phyloP scores from a whole-genome alignment of 2,113 vertebrate genomes.

The Tonatia bakeri region DNA sequence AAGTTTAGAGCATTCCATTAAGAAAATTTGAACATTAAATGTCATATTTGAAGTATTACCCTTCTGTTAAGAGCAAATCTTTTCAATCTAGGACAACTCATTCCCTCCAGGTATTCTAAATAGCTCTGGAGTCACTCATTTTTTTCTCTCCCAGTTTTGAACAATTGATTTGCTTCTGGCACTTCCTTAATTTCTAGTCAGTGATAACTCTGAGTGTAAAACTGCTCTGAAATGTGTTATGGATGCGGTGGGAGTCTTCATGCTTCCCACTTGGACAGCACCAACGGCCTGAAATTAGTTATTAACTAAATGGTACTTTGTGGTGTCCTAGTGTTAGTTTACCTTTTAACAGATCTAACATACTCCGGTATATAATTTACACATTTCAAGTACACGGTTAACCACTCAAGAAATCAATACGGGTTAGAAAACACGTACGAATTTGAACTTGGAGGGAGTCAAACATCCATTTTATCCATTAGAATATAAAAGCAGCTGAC shows the following conservation, averaged over 20 bases:
- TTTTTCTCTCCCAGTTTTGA: background rate
- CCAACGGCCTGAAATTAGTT: constrained; percentile 46
- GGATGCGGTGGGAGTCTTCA: background rate
- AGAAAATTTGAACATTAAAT: constrained; percentile 12
- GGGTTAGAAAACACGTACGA: constrained; percentile 47
- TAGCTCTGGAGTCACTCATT: background rate
- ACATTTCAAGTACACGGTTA: constrained; percentile 50
- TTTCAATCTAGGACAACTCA: background rate
- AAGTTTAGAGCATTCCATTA: background rate
- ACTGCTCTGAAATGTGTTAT: constrained; percentile 24
- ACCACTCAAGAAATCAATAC: constrained; percentile 59
- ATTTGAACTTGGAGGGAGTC: constrained; percentile 59
- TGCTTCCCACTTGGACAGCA: background rate
- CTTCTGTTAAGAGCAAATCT: background rate
- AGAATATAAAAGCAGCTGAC: constrained; percentile 7
- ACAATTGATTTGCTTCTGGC: constrained; percentile 16
- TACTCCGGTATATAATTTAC: constrained; percentile 47
- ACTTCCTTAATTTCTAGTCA: constrained; percentile 52
- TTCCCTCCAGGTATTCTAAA: background rate
- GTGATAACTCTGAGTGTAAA: background rate
- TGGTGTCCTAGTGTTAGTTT: constrained; percentile 31
- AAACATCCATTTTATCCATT: constrained; percentile 49
- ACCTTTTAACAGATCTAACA: constrained; percentile 43
- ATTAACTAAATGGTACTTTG: constrained; percentile 39
- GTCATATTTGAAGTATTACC: constrained; percentile 18